Conservation (phyloP, 2,113 vertebrate species). For the Camelus dromedarius region DNA sequence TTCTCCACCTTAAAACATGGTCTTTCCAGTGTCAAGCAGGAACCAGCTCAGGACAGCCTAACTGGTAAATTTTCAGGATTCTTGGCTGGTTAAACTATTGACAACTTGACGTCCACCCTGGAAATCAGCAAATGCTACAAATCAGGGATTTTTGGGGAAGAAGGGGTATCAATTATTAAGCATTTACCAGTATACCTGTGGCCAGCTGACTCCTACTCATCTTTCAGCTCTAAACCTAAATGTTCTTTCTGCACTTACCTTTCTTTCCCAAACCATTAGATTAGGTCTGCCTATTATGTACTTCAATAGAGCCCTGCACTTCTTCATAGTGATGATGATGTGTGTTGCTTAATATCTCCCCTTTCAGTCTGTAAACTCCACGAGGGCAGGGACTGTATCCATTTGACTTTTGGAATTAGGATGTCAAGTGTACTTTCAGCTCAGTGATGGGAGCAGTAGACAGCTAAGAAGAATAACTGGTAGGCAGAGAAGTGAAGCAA, state of each 20-base stretch:
- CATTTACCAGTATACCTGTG: not conserved
- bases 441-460: not conserved
- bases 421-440: not conserved
- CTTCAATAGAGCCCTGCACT: not conserved
- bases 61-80: not conserved
- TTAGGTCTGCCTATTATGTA: not conserved
- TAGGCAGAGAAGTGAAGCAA: not conserved
- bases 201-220: not conserved
- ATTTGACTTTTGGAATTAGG: constrained; percentile 38
- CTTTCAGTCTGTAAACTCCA: not conserved
- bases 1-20: not conserved
- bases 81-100: not conserved
- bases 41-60: not conserved
- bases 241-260: not conserved
- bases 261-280: not conserved
- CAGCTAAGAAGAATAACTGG: not conserved
- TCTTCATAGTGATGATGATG: not conserved
- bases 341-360: not conserved
- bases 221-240: not conserved
- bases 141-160: not conserved
- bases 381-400: not conserved
- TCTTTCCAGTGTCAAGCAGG: not conserved
- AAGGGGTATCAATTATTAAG: not conserved
- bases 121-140: not conserved
- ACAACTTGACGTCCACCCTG: not conserved